These are phyloP conservation scores for Hippocampus zosterae DNA, from an alignment of 2,113 vertebrate genomes.

Conservation along the genomic window DNA sequence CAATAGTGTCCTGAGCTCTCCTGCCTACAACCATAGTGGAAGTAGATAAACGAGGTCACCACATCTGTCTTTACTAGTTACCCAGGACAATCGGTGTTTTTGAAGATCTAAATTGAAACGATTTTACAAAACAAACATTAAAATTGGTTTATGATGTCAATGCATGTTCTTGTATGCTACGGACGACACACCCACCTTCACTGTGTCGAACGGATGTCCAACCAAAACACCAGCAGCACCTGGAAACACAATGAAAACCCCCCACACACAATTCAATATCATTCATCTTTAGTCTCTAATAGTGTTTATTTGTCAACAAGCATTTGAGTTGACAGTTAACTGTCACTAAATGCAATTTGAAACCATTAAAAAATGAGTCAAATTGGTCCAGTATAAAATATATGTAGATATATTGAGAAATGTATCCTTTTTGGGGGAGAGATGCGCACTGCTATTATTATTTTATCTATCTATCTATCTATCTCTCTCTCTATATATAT, in stretches of 20 bases:
- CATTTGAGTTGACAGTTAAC: neutral
- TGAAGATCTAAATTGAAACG: neutral
- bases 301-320: neutral
- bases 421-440: neutral
- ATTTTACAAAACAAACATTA: neutral
- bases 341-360: neutral
- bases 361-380: neutral
- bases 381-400: too few relatives aligned
- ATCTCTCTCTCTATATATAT: too few relatives aligned
- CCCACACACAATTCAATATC: neutral
- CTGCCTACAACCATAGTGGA: neutral
- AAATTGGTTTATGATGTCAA: neutral
- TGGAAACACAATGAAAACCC: conserved; percentile 44
- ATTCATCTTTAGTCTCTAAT: neutral
- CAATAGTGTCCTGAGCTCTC: neutral
- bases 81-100: neutral
- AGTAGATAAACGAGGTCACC: neutral
- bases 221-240: conserved; percentile 94
- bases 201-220: conserved; percentile 94
- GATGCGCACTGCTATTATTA: too few relatives aligned
- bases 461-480: too few relatives aligned
- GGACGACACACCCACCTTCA: conserved; percentile 70
- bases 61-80: neutral
- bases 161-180: neutral
- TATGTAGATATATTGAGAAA: too few relatives aligned